Percentiles rank a stretch among this genome's conserved stretches.
Conservation (phyloP, 2,888 invertebrate genomes). For the Poecilus cupreus region DNA sequence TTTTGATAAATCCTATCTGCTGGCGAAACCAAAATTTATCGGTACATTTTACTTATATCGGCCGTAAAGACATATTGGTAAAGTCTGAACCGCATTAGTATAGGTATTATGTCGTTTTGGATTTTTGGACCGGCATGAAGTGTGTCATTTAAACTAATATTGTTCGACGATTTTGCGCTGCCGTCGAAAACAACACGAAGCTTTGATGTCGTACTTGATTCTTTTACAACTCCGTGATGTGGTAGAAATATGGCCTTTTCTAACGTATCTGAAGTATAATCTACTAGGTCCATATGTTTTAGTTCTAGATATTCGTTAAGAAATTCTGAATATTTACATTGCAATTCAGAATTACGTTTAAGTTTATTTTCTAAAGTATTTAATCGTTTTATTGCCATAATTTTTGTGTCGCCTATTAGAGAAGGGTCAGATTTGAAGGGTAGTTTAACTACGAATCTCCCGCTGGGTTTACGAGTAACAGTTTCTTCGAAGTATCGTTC, state of each 20-base stretch:
- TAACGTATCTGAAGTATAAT: neutral
- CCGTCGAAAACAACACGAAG: constrained; percentile 65
- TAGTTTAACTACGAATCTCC: no score
- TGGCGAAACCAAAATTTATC: constrained; percentile 63
- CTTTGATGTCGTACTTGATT: constrained; percentile 63
- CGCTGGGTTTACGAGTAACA: no score
- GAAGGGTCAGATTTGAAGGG: no score
- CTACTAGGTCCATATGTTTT: neutral
- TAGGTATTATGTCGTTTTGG: constrained; percentile 64
- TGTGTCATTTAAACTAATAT: constrained; percentile 64
- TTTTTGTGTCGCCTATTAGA: no score
- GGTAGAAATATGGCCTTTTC: constrained; percentile 62
- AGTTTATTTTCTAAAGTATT: no score
- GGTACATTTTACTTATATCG: constrained; percentile 66
- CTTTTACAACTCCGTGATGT: constrained; percentile 65
- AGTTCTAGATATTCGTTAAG: neutral
- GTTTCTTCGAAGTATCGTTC: no score
- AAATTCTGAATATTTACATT: neutral
- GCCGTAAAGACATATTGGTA: constrained; percentile 62
- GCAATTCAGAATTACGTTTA: no score
- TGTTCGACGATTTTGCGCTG: constrained; percentile 61
- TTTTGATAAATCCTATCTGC: constrained; percentile 63
- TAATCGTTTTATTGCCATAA: no score
- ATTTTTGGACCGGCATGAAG: constrained; percentile 64
- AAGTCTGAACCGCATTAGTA: constrained; percentile 64